Conservation (phyloP, 2,113 vertebrate genomes). For the Muntiacus reevesi region DNA sequence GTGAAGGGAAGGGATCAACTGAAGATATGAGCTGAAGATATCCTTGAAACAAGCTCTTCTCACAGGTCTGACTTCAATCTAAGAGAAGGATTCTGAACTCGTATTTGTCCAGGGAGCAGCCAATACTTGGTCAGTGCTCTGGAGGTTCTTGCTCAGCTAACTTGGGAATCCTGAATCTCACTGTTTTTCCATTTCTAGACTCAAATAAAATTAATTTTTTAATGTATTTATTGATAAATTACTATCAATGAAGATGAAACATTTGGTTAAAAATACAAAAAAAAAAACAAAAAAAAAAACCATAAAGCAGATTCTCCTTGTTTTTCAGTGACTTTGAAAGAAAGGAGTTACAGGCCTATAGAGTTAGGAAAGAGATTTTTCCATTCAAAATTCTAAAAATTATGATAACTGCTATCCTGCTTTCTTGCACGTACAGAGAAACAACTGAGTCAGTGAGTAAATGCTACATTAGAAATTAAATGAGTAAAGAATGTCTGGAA, state of each 20-base stretch:
- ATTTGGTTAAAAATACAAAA: neutral
- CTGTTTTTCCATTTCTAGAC: neutral
- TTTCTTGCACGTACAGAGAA: neutral
- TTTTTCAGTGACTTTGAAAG: neutral
- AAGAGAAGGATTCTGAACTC: neutral
- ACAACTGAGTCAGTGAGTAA: neutral
- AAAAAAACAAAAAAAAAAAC: neutral
- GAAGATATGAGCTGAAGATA: neutral
- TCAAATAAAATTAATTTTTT: neutral
- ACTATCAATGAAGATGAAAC: neutral
- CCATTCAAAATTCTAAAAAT: neutral
- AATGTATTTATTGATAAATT: neutral
- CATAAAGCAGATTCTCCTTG: neutral
- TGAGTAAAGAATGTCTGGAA: neutral
- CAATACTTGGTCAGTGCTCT: neutral
- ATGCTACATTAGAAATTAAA: neutral
- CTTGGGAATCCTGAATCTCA: neutral
- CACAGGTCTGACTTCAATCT: neutral
- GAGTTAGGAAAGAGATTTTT: neutral
- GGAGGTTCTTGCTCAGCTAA: neutral
- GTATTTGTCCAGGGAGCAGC: rapidly evolving
- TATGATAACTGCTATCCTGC: neutral
- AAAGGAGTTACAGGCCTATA: neutral
- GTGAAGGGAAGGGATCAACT: neutral
- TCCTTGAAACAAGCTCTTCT: neutral